Evolutionary conservation across 2,797 vertebrate genomes (phyloP).

Genomic region (Knipowitschia caucasica): DNA sequence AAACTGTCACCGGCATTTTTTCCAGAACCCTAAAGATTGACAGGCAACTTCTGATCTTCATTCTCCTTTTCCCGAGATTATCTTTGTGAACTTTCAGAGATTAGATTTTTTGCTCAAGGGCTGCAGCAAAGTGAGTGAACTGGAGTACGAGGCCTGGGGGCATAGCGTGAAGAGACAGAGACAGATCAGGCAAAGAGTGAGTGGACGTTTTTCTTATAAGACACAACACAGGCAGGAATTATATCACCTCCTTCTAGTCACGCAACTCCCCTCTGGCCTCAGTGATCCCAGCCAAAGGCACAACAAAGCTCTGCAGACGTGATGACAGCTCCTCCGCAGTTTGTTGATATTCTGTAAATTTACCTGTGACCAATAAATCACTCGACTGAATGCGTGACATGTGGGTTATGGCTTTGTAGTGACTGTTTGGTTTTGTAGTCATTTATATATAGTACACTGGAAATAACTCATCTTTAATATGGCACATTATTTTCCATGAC

Average conservation of each 20-base stretch:
- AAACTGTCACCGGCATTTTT: constrained; percentile 7
- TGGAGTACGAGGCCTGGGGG: constrained; percentile 51
- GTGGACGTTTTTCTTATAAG: constrained; percentile 36
- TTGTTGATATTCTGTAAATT: constrained; percentile 50
- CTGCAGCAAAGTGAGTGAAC: constrained; percentile 56
- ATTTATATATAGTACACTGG: constrained; percentile 11
- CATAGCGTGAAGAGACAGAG: constrained; percentile 57
- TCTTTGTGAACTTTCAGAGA: constrained; percentile 42
- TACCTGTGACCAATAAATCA: constrained; percentile 30
- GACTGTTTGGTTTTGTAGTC: constrained; percentile 8
- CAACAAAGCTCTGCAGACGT: constrained; percentile 51
- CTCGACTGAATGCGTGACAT: constrained; percentile 6
- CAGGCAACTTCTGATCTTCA: constrained; percentile 30
- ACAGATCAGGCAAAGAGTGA: constrained; percentile 62
- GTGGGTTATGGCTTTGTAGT: constrained; percentile 4
- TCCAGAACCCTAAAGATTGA: constrained; percentile 41
- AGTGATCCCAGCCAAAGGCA: constrained; percentile 54
- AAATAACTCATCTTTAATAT: not conserved
- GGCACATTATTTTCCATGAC: not conserved
- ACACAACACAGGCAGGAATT: constrained; percentile 52
- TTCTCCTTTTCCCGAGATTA: constrained; percentile 36
- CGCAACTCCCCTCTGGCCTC: constrained; percentile 57
- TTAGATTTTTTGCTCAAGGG: constrained; percentile 42
- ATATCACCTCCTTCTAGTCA: constrained; percentile 68
- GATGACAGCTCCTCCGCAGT: constrained; percentile 58